These are phyloP conservation scores for Hippoglossus hippoglossus DNA, from an alignment of 2,797 vertebrate genomes.

Conservation along the genomic window DNA sequence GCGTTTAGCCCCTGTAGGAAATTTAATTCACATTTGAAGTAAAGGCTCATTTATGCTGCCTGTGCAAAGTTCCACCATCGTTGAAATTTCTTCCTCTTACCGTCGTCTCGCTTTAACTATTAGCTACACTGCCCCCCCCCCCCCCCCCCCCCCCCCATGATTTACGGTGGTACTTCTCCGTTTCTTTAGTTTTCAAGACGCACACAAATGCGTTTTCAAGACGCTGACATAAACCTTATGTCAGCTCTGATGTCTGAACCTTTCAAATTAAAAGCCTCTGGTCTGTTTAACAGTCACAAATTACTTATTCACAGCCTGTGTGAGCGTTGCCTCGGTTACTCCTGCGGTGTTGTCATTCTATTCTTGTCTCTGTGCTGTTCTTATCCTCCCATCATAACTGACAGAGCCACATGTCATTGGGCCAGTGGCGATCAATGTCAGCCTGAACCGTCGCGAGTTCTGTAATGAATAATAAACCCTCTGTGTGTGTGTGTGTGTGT, in stretches of 20 bases:
- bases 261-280: background rate
- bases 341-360: background rate
- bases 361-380: slow-evolving; percentile 46
- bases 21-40: too few relatives aligned
- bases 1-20: too few relatives aligned
- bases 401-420: slow-evolving; percentile 49
- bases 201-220: too few relatives aligned
- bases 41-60: too few relatives aligned
- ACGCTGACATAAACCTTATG: too few relatives aligned
- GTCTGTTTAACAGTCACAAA: background rate
- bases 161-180: too few relatives aligned
- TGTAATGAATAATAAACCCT: slow-evolving; percentile 29
- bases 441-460: slow-evolving; percentile 29
- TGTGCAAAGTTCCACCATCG: too few relatives aligned
- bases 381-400: slow-evolving; percentile 33
- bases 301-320: background rate
- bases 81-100: too few relatives aligned
- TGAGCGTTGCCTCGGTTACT: slow-evolving; percentile 1
- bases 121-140: too few relatives aligned
- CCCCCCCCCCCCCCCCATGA: too few relatives aligned
- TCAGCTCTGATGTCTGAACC: background rate
- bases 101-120: too few relatives aligned
- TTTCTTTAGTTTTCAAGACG: too few relatives aligned
- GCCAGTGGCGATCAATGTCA: slow-evolving; percentile 58
- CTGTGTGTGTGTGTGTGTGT: slow-evolving; percentile 11